These are phyloP conservation scores for Malurus alboscapulatus DNA, from an alignment of 2,113 vertebrate species.

Conservation along the genomic window DNA sequence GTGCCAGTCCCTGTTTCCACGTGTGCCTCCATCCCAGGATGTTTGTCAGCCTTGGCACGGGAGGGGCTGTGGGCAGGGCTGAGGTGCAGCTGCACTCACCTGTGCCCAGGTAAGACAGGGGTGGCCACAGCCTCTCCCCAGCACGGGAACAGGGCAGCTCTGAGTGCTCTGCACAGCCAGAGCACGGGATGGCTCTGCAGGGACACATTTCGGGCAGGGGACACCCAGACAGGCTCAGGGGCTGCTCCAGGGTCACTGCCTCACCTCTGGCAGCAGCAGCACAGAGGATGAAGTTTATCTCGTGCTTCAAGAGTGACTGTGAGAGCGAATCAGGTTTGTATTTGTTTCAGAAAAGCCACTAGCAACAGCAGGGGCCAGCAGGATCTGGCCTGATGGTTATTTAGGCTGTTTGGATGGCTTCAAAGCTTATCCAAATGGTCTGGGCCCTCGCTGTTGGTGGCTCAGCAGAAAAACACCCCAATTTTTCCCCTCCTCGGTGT, in stretches of 20 bases:
- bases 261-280: not conserved
- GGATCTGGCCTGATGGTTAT: not conserved
- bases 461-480: not conserved
- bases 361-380: constrained; percentile 4
- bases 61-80: not conserved
- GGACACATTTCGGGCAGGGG: fast-evolving
- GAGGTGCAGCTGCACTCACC: fast-evolving
- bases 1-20: fast-evolving
- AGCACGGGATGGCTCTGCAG: fast-evolving
- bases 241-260: fast-evolving
- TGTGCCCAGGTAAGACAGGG: fast-evolving
- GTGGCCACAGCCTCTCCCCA: fast-evolving
- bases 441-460: not conserved
- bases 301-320: not conserved
- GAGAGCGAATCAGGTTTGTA: not conserved
- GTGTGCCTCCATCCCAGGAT: fast-evolving
- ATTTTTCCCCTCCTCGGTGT: fast-evolving
- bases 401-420: not conserved
- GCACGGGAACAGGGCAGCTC: fast-evolving
- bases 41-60: fast-evolving
- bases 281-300: not conserved
- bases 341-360: constrained; percentile 13
- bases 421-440: not conserved
- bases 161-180: fast-evolving
- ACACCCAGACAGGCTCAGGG: fast-evolving